These are phyloP conservation scores for Eulemur macaco DNA, from an alignment of 2,113 vertebrate genomes.

Conservation along the genomic window DNA sequence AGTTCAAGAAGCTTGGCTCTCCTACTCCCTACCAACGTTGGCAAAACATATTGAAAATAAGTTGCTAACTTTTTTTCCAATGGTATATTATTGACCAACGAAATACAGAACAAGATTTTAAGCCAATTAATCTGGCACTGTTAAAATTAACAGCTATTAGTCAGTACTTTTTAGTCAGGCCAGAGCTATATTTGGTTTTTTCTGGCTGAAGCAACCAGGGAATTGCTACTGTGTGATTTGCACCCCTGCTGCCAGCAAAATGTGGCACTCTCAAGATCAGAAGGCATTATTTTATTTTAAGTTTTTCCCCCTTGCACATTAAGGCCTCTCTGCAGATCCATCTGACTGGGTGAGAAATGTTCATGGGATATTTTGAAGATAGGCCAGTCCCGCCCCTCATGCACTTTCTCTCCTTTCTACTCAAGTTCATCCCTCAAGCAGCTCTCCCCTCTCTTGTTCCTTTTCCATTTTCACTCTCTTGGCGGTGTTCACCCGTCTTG, in stretches of 20 bases:
- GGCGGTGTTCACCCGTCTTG: too few species aligned
- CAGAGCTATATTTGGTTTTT: background rate
- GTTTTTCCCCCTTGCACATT: background rate
- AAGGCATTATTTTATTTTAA: conserved; percentile 5
- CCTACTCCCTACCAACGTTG: rapidly evolving
- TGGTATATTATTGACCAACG: background rate
- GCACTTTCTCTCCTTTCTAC: background rate
- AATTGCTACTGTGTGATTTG: background rate
- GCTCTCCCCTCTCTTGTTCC: background rate
- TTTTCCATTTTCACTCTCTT: background rate
- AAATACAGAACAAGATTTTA: background rate
- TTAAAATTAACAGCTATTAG: background rate
- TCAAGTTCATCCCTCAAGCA: background rate
- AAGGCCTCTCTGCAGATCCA: background rate
- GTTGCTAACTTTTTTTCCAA: background rate
- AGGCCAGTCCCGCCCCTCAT: background rate
- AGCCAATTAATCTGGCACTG: too few species aligned
- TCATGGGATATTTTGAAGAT: background rate
- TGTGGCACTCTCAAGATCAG: background rate
- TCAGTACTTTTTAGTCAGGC: background rate
- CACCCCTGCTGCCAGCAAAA: background rate
- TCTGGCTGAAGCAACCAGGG: background rate
- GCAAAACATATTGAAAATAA: background rate
- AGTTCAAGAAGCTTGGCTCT: background rate
- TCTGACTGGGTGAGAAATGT: background rate